Evolutionary conservation across 2,888 invertebrate genomes (phyloP), one percentile per base, ranked within the genome.

Genomic region (Drosophila suboccidentalis): DNA sequence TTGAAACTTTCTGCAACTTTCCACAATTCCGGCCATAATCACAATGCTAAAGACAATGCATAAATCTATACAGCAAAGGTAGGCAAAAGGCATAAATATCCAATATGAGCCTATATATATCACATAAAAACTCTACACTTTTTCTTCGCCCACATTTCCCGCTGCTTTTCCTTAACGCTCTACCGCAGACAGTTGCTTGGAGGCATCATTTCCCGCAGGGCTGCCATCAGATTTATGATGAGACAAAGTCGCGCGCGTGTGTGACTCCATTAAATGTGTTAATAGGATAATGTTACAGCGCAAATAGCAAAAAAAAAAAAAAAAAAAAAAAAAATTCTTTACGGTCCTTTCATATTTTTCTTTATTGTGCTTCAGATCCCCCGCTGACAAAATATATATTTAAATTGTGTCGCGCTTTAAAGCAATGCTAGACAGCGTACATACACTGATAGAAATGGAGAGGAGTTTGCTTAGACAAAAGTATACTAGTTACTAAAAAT

Each of bases 221-320:
- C 54, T 55, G 62, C 55, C 86, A 54, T 62, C 71, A 84, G 89
- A 84, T 84, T 84, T 84, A 89, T 89, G 87, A 82, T 67, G 88
- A 88, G 88, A 70, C 74, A 77, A 77, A 85, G 88, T 80, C 65
- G 67, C 78, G 71, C 82, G 82, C 77, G 80, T 85, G 86, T 85
- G 80, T 85, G 88, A 85, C 82, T 82, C 87, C 79, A 86, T 86
- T 86, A 88, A 81, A 76, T 78, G 81, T 73, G 81, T 81, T 90
- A 87, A 87, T 90, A 86, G 87, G 87, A 86, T 87, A 88, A 81
- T 82, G 76, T 75, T 46, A 34, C 47, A 38, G 43, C 50, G 36
- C 29, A 63, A 54, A 64, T 26, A 17, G 57, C 68, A 38, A 43
- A 66, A 49, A 65, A 46, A 46, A 50, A 44, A 34, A 19, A 49